A percentile compares a stretch with the other conserved stretches of the same genome.
These are phyloP conservation scores for Periophthalmus modestus DNA, from an alignment of 2,113 vertebrate species.

Conservation along the genomic window DNA sequence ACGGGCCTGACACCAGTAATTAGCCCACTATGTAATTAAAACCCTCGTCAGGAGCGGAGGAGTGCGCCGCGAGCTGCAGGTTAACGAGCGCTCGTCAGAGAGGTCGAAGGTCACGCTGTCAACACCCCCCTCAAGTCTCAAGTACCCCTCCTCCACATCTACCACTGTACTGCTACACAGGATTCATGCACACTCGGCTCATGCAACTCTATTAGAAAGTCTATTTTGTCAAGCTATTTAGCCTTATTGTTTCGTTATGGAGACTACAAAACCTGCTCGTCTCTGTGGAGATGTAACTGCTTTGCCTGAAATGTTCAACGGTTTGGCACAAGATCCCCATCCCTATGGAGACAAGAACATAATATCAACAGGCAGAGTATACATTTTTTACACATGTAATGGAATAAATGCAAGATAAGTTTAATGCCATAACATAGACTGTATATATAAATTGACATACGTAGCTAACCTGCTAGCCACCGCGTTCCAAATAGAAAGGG, in stretches of 20 bases:
- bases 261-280: no score
- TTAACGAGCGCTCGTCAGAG: not conserved
- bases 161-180: not conserved
- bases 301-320: no score
- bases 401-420: no score
- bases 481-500: no score
- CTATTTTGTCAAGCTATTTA: constrained; percentile 35
- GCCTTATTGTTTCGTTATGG: not conserved
- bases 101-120: not conserved
- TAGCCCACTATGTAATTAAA: not conserved
- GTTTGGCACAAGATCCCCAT: no score
- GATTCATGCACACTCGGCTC: not conserved
- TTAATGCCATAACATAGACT: no score
- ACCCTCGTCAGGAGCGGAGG: constrained; percentile 2
- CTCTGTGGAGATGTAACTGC: no score
- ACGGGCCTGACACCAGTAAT: not conserved
- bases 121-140: not conserved
- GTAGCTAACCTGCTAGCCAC: no score
- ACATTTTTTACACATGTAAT: no score
- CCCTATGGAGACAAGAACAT: no score
- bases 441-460: no score
- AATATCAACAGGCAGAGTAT: no score
- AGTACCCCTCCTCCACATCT: not conserved
- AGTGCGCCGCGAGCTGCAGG: not conserved
- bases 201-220: constrained; percentile 31